Base-by-base conservation (phyloP, 92 coral and sea anemone genomes). In the Phenganax stokvisi region DNA sequence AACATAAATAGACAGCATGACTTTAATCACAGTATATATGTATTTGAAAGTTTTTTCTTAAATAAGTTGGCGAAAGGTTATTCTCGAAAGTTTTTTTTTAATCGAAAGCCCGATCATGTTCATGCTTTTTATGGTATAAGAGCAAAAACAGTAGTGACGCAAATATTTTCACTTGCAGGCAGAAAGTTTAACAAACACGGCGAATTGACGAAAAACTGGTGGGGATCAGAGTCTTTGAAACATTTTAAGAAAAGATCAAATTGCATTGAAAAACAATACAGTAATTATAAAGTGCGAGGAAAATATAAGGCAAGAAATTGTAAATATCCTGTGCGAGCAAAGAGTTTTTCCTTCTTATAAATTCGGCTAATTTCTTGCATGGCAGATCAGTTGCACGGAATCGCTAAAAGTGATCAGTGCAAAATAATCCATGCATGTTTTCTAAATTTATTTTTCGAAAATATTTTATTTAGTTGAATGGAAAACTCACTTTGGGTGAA, bases 171-270 rank as follows among this genome's bases (percentile, higher is more conserved):
- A 10, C 11, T 72, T 84, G n/a, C 80, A 96, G 99, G 99, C 9
- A 84, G 99, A 37, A 96, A 96, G 72, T 96, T 96, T 71, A 96
- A 96, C 77, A 96, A 96, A 60, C 87, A 90, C 73, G 99, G 99
- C 44, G 99, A 96, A 77, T 83, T 96, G 12, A 90, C 99, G n/a
- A 89, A 90, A 27, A 90, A 90, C 79, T 96, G 99, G 99, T 96
- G 99, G 99, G 84, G 88, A 15, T 83, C 86, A 52, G 75, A 75
- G 9, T 89, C 99, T 51, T 83, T 96, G 59, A 85, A 87, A 54
- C 96, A 88, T 13, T 96, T 96, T 72, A 84, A 85, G n/a, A 67
- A 72, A n/a, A 92, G 92, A 69, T 92, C 99, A 12, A 86, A 96
- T 61, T 96, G 99, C 66, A 86, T 96, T 29, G 89, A 92, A 79